Base-by-base conservation (phyloP, 2,888 invertebrate species). In the Amphipyra berbera region DNA sequence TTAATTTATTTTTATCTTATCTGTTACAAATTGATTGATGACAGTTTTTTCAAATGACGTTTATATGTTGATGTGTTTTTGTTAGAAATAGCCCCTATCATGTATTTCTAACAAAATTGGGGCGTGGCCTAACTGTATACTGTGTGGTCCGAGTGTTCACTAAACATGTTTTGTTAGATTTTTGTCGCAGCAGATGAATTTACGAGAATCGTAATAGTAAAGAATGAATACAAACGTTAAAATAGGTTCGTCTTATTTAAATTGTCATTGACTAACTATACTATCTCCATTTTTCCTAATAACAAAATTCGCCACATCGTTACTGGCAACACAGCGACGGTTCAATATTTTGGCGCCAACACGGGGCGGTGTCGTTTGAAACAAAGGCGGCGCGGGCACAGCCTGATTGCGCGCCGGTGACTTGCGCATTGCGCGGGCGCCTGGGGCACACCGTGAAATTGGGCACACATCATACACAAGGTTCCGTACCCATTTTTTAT, bases 361-460 rank as follows among this genome's bases (percentile, higher is more conserved):
- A 50, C 63, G 60, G 61, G 73, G 78, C 79, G 81, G 78, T 70
- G 78, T 68, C 77, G 76, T 80, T 82, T 85, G 86, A 90, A 90
- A 91, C 91, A 91, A 92, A 91, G 86, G 74, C 78, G 78, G 65
- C 83, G 79, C 81, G 77, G 72, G 81, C 86, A 72, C 75, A 61
- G 62, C 68, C 81, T 92, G 92, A 93, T 93, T 93, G 90, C 86
- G 78, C 78, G 76, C 67, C 85, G 68, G 83, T 93, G 93, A 93
- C 93, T 92, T 90, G 92, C 91, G 79, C 45, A 66, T 77, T 79
- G 77, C 63, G 68, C 64, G 63, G 68, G 61, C 73, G 74, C 79
- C 68, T 64, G 57, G 45, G 66, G 76, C 60, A 58, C 62, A 60
- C 86, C 84, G 81, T 87, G 83, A 89, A 89, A 88, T 88, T 86